Percentiles rank a stretch among this genome's conserved stretches.
phyloP scores from a whole-genome alignment of 2,888 invertebrate genomes.

The Quadriops clusia region DNA sequence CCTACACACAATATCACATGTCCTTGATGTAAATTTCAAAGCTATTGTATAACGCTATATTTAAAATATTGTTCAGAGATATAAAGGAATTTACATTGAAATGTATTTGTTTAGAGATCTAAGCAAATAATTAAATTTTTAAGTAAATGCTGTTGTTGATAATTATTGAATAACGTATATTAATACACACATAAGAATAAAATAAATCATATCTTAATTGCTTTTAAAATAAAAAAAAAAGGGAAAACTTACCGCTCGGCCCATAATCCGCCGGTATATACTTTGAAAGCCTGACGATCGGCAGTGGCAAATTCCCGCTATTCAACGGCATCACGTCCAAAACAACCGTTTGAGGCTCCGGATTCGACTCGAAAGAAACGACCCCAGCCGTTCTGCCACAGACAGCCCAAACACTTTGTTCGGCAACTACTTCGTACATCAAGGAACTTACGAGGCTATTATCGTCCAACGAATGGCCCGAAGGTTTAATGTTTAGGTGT shows the following conservation, averaged over 20 bases:
- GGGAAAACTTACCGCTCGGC: constrained; percentile 12
- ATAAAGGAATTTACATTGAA: too few species aligned
- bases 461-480: constrained; percentile 18
- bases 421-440: constrained; percentile 89
- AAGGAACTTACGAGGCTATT: constrained; percentile 42
- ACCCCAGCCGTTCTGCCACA: constrained; percentile 81
- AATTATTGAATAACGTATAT: not conserved
- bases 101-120: too few species aligned
- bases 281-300: constrained; percentile 76
- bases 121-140: constrained; percentile 1
- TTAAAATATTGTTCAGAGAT: too few species aligned
- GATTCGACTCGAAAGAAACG: constrained; percentile 32
- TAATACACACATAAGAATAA: too few species aligned
- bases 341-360: constrained; percentile 57
- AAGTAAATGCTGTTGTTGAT: constrained; percentile 1
- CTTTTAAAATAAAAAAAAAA: too few species aligned
- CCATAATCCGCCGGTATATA: constrained; percentile 64
- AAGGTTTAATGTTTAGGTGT: constrained; percentile 53
- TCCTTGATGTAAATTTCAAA: too few species aligned
- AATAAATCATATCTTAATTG: too few species aligned
- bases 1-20: too few species aligned
- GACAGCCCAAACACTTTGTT: constrained; percentile 88
- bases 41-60: too few species aligned
- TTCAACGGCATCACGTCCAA: constrained; percentile 89
- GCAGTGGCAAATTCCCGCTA: constrained; percentile 80